A percentile compares a stretch with the other conserved stretches of the same genome.
Conservation (phyloP, 2,113 vertebrate genomes). For the Balaeniceps rex region DNA sequence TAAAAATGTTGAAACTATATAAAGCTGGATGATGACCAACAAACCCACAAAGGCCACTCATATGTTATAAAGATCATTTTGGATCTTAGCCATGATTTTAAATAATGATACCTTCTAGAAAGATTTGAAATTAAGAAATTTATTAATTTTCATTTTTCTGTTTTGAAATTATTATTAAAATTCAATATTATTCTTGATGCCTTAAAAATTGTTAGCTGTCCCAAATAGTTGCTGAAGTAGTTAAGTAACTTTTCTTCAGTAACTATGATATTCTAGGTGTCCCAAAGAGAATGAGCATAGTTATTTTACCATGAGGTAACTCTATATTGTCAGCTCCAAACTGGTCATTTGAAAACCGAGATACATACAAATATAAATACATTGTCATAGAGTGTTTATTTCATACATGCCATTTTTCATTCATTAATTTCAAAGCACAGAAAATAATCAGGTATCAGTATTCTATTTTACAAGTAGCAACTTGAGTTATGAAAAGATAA, state of each 20-base stretch:
- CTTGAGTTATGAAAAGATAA: background rate
- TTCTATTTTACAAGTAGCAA: background rate
- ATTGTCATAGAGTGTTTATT: background rate
- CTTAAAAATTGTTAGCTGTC: background rate
- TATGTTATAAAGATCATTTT: background rate
- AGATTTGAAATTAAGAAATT: background rate
- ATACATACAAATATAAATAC: background rate
- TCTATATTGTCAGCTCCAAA: background rate
- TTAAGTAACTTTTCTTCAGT: background rate
- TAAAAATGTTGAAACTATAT: background rate
- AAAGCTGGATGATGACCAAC: background rate
- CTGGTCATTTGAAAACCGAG: background rate
- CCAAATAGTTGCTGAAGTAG: background rate
- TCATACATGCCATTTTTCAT: background rate
- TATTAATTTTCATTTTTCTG: background rate
- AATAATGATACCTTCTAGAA: background rate
- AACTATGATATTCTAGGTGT: background rate
- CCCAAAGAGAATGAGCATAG: background rate
- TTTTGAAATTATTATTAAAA: background rate
- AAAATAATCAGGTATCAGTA: background rate
- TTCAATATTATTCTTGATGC: background rate
- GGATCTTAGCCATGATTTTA: background rate
- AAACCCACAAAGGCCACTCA: background rate
- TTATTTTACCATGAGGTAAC: background rate
- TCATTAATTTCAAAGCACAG: background rate